phyloP scores from a whole-genome alignment of 1,140 invertebrate genomes.

The Lineus longissimus region DNA sequence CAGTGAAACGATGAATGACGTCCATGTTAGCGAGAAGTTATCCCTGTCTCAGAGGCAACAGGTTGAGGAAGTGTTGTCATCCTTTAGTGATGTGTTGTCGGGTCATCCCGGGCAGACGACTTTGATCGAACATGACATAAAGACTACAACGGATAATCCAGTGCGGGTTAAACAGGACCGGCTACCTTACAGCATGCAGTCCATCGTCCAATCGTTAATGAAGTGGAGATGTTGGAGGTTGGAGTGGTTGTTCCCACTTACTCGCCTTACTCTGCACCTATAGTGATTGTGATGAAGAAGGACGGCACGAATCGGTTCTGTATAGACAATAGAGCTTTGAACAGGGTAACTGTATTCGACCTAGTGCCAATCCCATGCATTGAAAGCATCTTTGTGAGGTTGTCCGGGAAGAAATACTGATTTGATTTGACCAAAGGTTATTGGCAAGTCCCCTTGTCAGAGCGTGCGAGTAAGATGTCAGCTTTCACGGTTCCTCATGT shows the following conservation, averaged over 20 bases:
- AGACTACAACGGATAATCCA: constrained; percentile 1
- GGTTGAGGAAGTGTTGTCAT: neutral
- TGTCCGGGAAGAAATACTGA: neutral
- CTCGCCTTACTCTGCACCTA: constrained; percentile 55
- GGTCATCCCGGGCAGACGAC: constrained; percentile 16
- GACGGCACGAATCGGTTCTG: constrained; percentile 54
- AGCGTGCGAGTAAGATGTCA: constrained; percentile 18
- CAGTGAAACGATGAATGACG: neutral
- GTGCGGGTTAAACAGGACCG: constrained; percentile 19
- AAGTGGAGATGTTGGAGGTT: constrained; percentile 40
- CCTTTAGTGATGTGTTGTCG: constrained; percentile 10
- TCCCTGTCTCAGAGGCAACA: neutral
- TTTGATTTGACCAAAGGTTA: constrained; percentile 22
- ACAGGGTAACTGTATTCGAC: constrained; percentile 21
- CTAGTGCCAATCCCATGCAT: constrained; percentile 17
- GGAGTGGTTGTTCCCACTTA: constrained; percentile 44
- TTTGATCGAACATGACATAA: constrained; percentile 9
- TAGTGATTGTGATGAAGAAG: constrained; percentile 55
- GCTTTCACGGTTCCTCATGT: constrained; percentile 6
- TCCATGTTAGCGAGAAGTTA: neutral
- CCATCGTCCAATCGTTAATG: constrained; percentile 36
- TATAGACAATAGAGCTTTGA: constrained; percentile 52
- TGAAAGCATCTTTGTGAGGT: constrained; percentile 18
- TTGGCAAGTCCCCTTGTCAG: constrained; percentile 20
- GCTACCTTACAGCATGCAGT: constrained; percentile 42